Evolutionary conservation across 2,888 invertebrate genomes (phyloP), one percentile per base, ranked within the genome.

Genomic region (Erebia aethiops): DNA sequence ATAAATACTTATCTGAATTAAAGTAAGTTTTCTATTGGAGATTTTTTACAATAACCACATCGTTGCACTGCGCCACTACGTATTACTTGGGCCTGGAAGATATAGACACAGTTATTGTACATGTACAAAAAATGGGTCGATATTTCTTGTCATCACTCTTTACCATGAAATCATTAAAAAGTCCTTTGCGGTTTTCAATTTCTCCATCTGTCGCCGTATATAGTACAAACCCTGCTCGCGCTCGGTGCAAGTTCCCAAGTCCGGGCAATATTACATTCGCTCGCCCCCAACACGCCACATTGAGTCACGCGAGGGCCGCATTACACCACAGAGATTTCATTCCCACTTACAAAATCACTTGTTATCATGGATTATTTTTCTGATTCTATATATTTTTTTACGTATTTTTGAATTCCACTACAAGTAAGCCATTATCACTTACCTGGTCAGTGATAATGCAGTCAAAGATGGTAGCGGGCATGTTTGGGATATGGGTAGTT

Each of bases 331-430:
- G 56, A 65, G 67, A 67, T 67, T 58, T 67, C 58, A 67, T 67
- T 67, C 67, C 58, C 67, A 67, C 57, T 67, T 43, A 56, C 16
- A 66, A 64, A 56, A 66, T 67, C 67, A 67, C 67, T 43, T 21
- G 64, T 16, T 54, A 35, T 64, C 54, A 41, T 52, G 14, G 14
- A 46, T 49, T 62, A 14, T 62, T 62, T 35, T 35, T 7, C 35
- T 35, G 35, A 35, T 35, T 35, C 35, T 35, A 35, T 35, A 7
- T 35, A 26, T 26, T 35, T 35, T 5, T 35, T 35, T 35, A 0
- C 7, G 35, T 35, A 35, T 35, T 7, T 35, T 7, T 35, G 5
- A 5, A 35, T 7, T 35, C 35, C 35, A 35, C 35, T 35, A 35
- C 35, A 35, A 35, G 5, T 7, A 35, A 35, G 35, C 35, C 35